These are phyloP conservation scores for Holotrichia oblita DNA, from an alignment of 1,140 invertebrate genomes.

Conservation along the genomic window DNA sequence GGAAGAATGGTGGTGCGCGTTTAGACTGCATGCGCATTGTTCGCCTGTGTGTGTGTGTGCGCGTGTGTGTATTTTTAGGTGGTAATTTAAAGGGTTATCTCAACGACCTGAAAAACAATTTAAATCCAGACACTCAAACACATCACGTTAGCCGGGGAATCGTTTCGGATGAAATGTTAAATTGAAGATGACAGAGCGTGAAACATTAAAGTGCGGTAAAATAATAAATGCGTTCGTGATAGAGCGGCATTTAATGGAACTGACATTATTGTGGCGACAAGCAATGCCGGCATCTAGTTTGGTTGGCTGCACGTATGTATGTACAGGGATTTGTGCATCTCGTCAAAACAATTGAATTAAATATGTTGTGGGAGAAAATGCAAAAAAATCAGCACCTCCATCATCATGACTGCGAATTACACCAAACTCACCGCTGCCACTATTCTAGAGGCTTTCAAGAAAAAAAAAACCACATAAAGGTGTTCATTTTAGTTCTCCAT, in stretches of 20 bases:
- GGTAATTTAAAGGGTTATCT: slow-evolving; percentile 8
- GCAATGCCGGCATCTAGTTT: neutral
- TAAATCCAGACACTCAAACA: slow-evolving; percentile 11
- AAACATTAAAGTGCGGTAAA: slow-evolving; percentile 35
- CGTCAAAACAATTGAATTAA: too few relatives aligned
- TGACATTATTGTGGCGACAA: slow-evolving; percentile 1
- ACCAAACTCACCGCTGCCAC: too few relatives aligned
- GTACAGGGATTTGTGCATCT: too few relatives aligned
- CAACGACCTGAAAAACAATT: slow-evolving; percentile 19
- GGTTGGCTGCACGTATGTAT: too few relatives aligned
- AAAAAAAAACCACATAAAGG: too few relatives aligned
- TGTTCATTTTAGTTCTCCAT: too few relatives aligned
- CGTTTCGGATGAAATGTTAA: slow-evolving; percentile 21
- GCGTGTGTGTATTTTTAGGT: slow-evolving; percentile 23
- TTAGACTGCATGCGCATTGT: neutral
- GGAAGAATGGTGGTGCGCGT: neutral
- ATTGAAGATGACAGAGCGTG: slow-evolving; percentile 34
- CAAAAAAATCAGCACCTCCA: too few relatives aligned
- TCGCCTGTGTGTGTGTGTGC: too few relatives aligned
- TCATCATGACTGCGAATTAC: too few relatives aligned
- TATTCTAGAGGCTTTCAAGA: too few relatives aligned
- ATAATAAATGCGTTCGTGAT: slow-evolving; percentile 29
- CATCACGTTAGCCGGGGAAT: neutral
- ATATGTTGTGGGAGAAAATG: too few relatives aligned
- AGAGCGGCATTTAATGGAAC: neutral